Base-by-base conservation (phyloP, 2,888 invertebrate genomes). In the Druceiella hillmani region DNA sequence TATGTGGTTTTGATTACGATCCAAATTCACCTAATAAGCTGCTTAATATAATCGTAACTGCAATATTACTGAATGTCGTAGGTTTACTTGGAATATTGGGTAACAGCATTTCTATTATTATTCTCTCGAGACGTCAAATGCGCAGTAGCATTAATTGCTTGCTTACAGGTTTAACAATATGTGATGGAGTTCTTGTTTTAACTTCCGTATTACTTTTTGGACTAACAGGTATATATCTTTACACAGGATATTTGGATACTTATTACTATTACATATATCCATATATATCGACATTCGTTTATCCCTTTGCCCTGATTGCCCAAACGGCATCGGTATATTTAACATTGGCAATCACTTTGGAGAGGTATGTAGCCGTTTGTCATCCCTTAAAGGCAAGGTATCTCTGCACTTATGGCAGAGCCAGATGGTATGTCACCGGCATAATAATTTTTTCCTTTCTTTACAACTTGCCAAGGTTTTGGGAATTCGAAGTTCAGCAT, bases 291-390 rank as follows among this genome's bases (percentile, higher is more conserved):
- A 77, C 79, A 4, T 71, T 78, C 33, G 68, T 84, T 12, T 86
- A 76, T 55, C 87, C 88, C 1, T 56, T 88, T 10, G 85, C 83
- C 1, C 73, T 83, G 55, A 80, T 80, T 11, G 81, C 83, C n/a
- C 88, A 91, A 60, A 87, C 89, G 35, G 85, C 87, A 1, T 87
- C 89, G 30, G 86, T 87, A 33, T 91, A 90, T 66, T 69, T 91
- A 54, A 81, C 81, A 2, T 64, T 81, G 45, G 88, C 86, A 41
- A 85, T 89, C 24, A 87, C 87, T 1, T 68, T 88, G 51, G 90
- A 90, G 56, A 73, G 92, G 32, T 92, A 87, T 61, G 86, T 90
- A 36, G 89, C 89, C 2, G 84, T 85, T 4, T 85, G 84, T 52
- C 83, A 84, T 60, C 90, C 90, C 1, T 62, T 91, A 4, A 74